Percentiles rank a stretch among this genome's conserved stretches.
Evolutionary conservation across 2,113 vertebrate species (phyloP).

Genomic region (Strix aluco): DNA sequence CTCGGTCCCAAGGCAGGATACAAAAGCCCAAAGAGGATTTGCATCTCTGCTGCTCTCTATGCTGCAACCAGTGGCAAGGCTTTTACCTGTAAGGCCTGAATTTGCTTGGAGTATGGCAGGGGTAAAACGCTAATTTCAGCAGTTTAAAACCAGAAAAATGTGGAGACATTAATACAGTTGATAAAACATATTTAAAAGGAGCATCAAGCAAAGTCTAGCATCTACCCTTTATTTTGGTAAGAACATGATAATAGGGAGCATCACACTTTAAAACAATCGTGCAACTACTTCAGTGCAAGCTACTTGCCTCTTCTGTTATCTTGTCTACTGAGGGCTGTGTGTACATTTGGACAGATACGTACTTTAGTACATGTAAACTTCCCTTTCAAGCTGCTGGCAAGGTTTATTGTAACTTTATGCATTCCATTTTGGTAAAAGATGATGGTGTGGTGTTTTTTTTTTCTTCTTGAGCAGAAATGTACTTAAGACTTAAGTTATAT

Average conservation of each 20-base stretch:
- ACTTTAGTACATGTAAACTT: background rate
- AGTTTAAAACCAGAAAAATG: background rate
- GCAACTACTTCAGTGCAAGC: background rate
- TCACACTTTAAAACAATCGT: background rate
- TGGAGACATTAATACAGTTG: background rate
- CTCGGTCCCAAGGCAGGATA: background rate
- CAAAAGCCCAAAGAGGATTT: background rate
- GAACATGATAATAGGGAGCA: background rate
- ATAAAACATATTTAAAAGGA: background rate
- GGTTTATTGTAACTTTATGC: background rate
- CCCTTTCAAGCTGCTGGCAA: background rate
- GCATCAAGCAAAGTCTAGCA: background rate
- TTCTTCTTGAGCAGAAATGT: background rate
- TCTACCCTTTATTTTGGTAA: background rate
- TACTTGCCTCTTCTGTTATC: background rate
- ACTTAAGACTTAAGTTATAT: background rate
- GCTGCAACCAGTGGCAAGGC: rapidly evolving
- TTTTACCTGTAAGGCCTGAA: background rate
- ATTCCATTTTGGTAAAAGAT: background rate
- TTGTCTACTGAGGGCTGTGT: background rate
- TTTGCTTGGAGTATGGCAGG: background rate
- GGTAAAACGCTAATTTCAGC: background rate
- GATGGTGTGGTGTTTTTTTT: background rate
- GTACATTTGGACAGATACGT: rapidly evolving
- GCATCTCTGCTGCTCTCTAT: background rate